These are phyloP conservation scores for Steinernema hermaphroditum DNA, from an alignment of 2,888 invertebrate genomes.

Conservation along the genomic window DNA sequence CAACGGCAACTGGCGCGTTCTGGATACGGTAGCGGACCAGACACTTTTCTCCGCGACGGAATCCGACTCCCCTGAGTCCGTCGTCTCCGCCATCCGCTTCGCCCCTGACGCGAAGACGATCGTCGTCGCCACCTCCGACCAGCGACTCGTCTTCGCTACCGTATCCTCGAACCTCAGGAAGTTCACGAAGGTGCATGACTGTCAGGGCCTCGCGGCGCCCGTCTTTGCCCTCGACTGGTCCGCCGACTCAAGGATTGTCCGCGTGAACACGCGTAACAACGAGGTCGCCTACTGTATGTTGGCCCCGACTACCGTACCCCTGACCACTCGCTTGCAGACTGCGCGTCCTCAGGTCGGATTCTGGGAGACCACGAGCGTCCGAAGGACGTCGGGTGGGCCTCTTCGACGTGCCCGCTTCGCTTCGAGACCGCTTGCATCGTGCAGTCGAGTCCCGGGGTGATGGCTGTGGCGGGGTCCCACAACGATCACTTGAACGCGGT, in stretches of 20 bases:
- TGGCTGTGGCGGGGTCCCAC: slow-evolving; percentile 31
- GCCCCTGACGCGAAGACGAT: neutral
- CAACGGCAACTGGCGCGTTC: neutral
- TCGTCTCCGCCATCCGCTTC: neutral
- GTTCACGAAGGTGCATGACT: slow-evolving; percentile 7
- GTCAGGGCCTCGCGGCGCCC: slow-evolving; percentile 39
- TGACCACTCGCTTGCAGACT: slow-evolving; percentile 32
- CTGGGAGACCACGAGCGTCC: slow-evolving; percentile 37
- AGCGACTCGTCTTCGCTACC: neutral
- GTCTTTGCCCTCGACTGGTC: slow-evolving; percentile 43
- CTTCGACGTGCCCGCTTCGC: slow-evolving; percentile 36
- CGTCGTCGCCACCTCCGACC: slow-evolving; percentile 12
- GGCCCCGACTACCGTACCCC: slow-evolving; percentile 27
- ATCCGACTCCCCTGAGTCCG: neutral
- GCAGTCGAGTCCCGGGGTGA: slow-evolving; percentile 36
- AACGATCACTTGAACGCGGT: slow-evolving; percentile 36
- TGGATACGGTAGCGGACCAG: neutral
- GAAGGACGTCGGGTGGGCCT: slow-evolving; percentile 42
- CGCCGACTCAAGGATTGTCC: slow-evolving; percentile 38
- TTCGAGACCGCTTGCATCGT: slow-evolving; percentile 44
- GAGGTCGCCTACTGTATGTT: slow-evolving; percentile 34
- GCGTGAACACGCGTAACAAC: slow-evolving; percentile 41
- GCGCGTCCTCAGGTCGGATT: slow-evolving; percentile 35
- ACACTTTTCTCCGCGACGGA: neutral
- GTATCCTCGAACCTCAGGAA: neutral